phyloP scores from a whole-genome alignment of 1,140 invertebrate species.

The Gonioctena quinquepunctata region DNA sequence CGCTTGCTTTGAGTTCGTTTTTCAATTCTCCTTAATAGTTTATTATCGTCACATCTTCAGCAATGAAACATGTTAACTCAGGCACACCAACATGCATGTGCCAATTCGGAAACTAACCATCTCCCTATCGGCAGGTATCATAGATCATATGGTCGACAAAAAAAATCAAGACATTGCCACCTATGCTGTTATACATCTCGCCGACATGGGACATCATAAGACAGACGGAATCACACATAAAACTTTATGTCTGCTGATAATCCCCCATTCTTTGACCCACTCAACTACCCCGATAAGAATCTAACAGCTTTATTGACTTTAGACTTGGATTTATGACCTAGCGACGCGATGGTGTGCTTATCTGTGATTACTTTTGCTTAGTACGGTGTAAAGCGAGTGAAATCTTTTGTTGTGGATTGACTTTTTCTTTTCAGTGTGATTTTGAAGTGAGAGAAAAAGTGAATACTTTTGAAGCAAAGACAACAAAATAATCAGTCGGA shows the following conservation, averaged over 20 bases:
- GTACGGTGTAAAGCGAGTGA: not conserved
- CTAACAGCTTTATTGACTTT: not conserved
- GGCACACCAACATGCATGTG: too few relatives aligned
- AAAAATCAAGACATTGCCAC: too few relatives aligned
- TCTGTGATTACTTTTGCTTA: not conserved
- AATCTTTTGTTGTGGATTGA: not conserved
- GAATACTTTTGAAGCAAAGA: not conserved
- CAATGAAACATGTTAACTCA: too few relatives aligned
- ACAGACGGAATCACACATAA: not conserved
- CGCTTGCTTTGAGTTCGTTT: too few relatives aligned
- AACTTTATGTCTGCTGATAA: not conserved
- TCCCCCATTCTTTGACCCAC: not conserved
- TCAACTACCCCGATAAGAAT: not conserved
- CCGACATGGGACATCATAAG: too few relatives aligned
- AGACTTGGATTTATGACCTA: not conserved
- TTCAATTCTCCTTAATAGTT: too few relatives aligned
- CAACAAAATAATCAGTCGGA: too few relatives aligned
- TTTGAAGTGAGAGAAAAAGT: not conserved
- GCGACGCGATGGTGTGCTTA: not conserved
- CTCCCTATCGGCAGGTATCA: too few relatives aligned
- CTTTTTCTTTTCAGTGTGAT: not conserved
- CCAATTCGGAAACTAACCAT: too few relatives aligned
- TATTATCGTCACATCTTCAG: too few relatives aligned
- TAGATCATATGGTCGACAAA: too few relatives aligned
- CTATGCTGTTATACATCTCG: too few relatives aligned